Evolutionary conservation across 2,797 vertebrate species (phyloP).

Genomic region (Sebastes cheni): DNA sequence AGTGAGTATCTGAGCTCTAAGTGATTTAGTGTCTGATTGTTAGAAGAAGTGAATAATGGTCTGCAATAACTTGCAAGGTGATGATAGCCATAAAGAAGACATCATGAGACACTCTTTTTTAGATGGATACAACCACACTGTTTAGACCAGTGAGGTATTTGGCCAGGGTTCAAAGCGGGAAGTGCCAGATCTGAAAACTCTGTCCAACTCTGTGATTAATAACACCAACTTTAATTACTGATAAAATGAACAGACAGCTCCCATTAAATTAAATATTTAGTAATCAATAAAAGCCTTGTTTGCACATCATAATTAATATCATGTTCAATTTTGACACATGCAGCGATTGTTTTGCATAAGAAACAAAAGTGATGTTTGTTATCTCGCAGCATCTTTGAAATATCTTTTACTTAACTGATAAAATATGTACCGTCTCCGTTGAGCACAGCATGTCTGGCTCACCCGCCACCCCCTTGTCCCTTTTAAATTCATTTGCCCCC

Average conservation of each 20-base stretch:
- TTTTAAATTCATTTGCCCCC: constrained; percentile 70
- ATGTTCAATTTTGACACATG: not conserved
- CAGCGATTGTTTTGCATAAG: not conserved
- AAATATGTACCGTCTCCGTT: constrained; percentile 39
- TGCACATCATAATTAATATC: not conserved
- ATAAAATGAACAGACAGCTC: not conserved
- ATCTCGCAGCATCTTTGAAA: constrained; percentile 35
- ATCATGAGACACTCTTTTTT: not conserved
- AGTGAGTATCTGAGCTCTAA: not conserved
- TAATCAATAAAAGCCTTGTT: constrained; percentile 6
- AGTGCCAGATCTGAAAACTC: not conserved
- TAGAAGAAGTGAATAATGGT: not conserved
- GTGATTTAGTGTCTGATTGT: not conserved
- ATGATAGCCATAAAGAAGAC: not conserved
- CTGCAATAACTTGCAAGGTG: not conserved
- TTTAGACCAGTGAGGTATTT: not conserved
- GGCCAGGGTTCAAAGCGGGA: not conserved
- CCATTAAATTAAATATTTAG: constrained; percentile 2
- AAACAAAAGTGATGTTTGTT: constrained; percentile 15
- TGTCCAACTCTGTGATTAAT: constrained; percentile 9
- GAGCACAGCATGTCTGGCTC: constrained; percentile 35
- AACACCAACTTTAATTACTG: not conserved
- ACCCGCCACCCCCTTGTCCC: constrained; percentile 30
- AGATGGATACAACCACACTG: not conserved
- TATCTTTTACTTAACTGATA: constrained; percentile 29